These are phyloP conservation scores for Percopsis transmontana DNA, from an alignment of 2,113 vertebrate genomes.

Conservation along the genomic window DNA sequence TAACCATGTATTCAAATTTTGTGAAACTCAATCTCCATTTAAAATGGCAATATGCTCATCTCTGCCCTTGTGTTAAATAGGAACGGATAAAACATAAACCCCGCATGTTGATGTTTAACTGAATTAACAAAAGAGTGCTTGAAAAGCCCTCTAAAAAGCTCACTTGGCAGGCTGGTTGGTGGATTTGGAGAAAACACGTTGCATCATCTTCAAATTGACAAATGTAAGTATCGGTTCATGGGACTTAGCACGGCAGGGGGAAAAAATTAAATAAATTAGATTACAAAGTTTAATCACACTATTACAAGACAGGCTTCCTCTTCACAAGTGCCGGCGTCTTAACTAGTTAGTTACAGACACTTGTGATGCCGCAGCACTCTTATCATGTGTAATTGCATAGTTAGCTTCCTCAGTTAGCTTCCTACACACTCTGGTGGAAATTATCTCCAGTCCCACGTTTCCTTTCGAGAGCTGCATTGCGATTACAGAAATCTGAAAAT, in stretches of 20 bases:
- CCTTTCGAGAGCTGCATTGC: constrained; percentile 61
- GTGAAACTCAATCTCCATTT: constrained; percentile 41
- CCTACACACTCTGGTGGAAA: constrained; percentile 66
- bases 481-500: constrained; percentile 70
- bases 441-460: constrained; percentile 69
- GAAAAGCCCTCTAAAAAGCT: constrained; percentile 57
- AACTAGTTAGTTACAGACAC: constrained; percentile 65
- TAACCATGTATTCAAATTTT: constrained; percentile 65
- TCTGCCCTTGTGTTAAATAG: constrained; percentile 2
- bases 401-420: constrained; percentile 62
- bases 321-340: constrained; percentile 63
- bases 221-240: constrained; percentile 49
- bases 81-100: constrained; percentile 34
- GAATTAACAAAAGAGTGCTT: constrained; percentile 73
- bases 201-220: constrained; percentile 58
- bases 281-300: constrained; percentile 66
- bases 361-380: constrained; percentile 63
- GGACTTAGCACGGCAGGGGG: constrained; percentile 31
- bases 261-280: constrained; percentile 43
- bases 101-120: constrained; percentile 61
- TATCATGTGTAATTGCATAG: constrained; percentile 67
- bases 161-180: constrained; percentile 41
- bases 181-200: constrained; percentile 50
- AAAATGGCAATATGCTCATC: constrained; percentile 1
- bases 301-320: constrained; percentile 57